Conservation (phyloP, 1,140 invertebrate species). For the Stegodyphus dumicola region DNA sequence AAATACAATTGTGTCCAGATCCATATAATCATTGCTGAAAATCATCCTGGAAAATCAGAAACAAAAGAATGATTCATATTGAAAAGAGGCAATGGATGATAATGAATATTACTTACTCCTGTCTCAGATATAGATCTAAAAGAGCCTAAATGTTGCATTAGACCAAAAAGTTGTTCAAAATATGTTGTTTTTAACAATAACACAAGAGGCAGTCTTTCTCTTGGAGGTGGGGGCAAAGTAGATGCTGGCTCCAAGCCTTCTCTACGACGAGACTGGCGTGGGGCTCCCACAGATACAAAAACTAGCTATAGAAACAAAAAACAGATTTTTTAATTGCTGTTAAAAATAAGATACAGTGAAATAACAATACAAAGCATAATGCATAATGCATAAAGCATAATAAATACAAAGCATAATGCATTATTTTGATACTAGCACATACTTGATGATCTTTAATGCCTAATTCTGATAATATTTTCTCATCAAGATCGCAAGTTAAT, state of each 20-base stretch:
- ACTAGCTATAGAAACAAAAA: constrained; percentile 75
- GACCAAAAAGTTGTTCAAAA: constrained; percentile 88
- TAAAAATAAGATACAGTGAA: neutral
- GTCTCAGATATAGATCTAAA: constrained; percentile 77
- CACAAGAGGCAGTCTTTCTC: constrained; percentile 85
- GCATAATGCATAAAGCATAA: no score
- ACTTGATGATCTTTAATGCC: constrained; percentile 86
- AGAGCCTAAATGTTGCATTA: constrained; percentile 86
- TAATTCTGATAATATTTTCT: constrained; percentile 87
- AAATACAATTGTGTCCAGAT: no score
- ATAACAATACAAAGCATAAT: neutral
- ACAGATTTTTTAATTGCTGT: neutral
- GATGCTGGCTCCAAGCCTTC: constrained; percentile 63
- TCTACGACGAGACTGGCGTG: constrained; percentile 77
- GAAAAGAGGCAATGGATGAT: no score
- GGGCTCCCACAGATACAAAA: constrained; percentile 87
- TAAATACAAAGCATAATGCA: no score
- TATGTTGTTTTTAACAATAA: constrained; percentile 85
- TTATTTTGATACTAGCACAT: constrained; percentile 67
- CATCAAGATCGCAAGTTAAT: constrained; percentile 91
- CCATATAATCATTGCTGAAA: no score
- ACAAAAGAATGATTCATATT: no score
- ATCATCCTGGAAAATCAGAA: no score
- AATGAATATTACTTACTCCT: constrained; percentile 70
- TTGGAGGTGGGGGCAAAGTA: constrained; percentile 74